Conservation (phyloP, 1,140 invertebrate genomes). For the Odontomachus brunneus region DNA sequence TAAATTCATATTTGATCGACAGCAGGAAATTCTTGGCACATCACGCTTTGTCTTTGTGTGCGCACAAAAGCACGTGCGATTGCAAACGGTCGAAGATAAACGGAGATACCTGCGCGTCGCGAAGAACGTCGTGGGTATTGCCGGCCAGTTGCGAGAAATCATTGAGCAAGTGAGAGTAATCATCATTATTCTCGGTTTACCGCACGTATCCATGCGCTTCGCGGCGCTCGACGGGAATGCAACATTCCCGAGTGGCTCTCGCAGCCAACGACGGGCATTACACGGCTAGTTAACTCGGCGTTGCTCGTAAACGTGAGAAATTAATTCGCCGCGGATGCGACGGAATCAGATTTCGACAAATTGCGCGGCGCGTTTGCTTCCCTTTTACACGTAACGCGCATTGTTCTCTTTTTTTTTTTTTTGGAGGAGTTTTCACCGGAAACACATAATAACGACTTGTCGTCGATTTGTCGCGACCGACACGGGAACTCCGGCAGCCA, state of each 20-base stretch:
- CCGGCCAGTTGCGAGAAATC: conserved; percentile 55
- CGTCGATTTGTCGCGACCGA: conserved; percentile 1
- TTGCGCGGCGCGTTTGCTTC: conserved; percentile 1
- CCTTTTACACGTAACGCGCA: not conserved
- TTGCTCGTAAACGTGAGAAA: conserved; percentile 28
- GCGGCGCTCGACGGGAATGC: conserved; percentile 7
- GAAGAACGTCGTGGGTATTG: conserved; percentile 1
- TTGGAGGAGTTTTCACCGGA: conserved; percentile 18
- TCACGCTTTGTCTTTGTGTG: no score
- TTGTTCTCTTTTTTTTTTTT: conserved; percentile 6
- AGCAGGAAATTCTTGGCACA: no score
- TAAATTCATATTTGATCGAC: no score
- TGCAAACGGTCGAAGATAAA: conserved; percentile 8
- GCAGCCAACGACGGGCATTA: conserved; percentile 13
- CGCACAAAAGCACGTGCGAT: not conserved
- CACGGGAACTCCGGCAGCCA: not conserved
- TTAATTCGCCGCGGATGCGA: conserved; percentile 30
- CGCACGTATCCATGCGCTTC: not conserved
- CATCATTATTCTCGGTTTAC: conserved; percentile 65
- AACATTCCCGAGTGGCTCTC: conserved; percentile 25
- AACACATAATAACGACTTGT: not conserved
- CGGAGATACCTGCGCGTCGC: not conserved
- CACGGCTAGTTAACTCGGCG: conserved; percentile 2
- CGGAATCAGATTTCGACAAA: conserved; percentile 43
- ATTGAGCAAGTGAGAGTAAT: conserved; percentile 71